A percentile compares a stretch with the other conserved stretches of the same genome.
These are phyloP conservation scores for Eurosta solidaginis DNA, from an alignment of 1,140 invertebrate genomes.

Conservation along the genomic window DNA sequence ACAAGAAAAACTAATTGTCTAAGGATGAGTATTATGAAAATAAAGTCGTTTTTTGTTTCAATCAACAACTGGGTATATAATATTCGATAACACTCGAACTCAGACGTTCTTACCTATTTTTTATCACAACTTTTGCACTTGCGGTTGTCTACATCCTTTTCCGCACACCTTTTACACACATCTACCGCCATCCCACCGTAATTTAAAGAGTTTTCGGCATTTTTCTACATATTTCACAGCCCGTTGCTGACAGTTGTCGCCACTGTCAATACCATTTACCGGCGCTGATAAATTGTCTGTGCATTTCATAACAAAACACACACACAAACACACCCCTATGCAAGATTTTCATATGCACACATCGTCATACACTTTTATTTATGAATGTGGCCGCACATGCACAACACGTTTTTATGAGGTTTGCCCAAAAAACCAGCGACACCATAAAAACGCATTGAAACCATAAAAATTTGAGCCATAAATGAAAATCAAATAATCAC, in stretches of 20 bases:
- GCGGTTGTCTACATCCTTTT: background rate
- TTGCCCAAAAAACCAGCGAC: slow-evolving; percentile 25
- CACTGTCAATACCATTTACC: slow-evolving; percentile 23
- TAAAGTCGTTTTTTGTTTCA: too few relatives aligned
- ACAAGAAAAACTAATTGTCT: too few relatives aligned
- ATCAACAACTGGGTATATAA: too few relatives aligned
- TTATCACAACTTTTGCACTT: background rate
- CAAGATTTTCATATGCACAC: too few relatives aligned
- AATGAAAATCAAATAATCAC: slow-evolving; percentile 27
- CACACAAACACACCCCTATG: background rate
- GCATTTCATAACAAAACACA: background rate
- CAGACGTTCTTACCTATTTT: too few relatives aligned
- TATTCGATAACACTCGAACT: too few relatives aligned
- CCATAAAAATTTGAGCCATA: slow-evolving; percentile 19
- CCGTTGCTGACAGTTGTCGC: slow-evolving; percentile 24
- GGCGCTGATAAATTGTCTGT: slow-evolving; percentile 28
- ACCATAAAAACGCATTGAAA: slow-evolving; percentile 25
- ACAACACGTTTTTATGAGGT: slow-evolving; percentile 12
- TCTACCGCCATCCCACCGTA: background rate
- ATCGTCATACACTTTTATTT: background rate
- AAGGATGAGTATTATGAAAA: too few relatives aligned
- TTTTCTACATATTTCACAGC: slow-evolving; percentile 10
- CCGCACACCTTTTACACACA: slow-evolving; percentile 1
- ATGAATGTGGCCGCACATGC: background rate
- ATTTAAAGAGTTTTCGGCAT: background rate